A percentile compares a stretch with the other conserved stretches of the same genome.
Conservation (phyloP, 2,797 vertebrate genomes). For the Xiphorhynchus erythropygius region DNA sequence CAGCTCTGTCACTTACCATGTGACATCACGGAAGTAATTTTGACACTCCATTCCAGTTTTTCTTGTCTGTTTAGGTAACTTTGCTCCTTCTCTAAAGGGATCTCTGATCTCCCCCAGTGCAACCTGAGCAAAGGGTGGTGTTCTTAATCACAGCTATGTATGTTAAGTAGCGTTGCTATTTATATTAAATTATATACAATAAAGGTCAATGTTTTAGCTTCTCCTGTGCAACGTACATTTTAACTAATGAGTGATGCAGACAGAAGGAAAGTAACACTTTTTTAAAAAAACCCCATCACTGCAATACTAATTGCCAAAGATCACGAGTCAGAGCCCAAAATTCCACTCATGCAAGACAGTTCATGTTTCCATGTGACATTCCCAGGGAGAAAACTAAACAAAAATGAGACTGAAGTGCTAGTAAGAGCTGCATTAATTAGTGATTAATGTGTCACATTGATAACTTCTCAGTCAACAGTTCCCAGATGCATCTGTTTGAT, state of each 20-base stretch:
- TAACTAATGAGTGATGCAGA: not conserved
- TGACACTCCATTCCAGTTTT: not conserved
- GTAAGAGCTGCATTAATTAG: not conserved
- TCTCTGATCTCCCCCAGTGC: not conserved
- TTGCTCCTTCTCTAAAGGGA: not conserved
- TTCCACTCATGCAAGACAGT: conserved; percentile 1
- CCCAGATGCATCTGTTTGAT: not conserved
- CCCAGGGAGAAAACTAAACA: not conserved
- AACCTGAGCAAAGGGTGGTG: not conserved
- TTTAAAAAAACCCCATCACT: not conserved
- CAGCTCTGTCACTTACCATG: not conserved
- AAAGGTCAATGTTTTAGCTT: not conserved
- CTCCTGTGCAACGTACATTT: not conserved
- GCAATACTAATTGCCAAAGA: not conserved
- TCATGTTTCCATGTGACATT: not conserved
- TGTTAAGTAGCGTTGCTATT: not conserved
- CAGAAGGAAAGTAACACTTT: not conserved
- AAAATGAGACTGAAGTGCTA: not conserved
- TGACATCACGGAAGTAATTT: not conserved
- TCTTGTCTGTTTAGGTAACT: not conserved
- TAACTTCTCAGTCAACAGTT: not conserved
- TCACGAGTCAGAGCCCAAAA: not conserved
- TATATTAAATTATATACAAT: not conserved
- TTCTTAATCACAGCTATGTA: not conserved
- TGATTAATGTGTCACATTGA: not conserved